Conservation (phyloP, 2,888 invertebrate genomes). For the Exephanes ischioxanthus region DNA sequence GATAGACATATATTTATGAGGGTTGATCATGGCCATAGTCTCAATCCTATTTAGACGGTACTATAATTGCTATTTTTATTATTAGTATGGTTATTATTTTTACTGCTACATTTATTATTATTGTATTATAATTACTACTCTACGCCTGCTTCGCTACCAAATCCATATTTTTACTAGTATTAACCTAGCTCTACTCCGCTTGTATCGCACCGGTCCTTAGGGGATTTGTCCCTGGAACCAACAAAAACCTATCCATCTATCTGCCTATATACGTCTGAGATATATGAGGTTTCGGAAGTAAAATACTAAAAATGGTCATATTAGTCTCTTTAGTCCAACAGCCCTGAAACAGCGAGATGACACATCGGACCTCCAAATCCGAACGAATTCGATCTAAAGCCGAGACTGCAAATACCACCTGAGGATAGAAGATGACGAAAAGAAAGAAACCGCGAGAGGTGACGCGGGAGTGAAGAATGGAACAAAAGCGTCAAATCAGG, state of each 20-base stretch:
- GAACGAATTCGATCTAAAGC: not conserved
- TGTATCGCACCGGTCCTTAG: no score
- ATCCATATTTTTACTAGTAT: no score
- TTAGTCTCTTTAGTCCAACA: not conserved
- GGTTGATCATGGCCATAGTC: no score
- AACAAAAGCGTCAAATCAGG: not conserved
- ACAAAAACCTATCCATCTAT: no score
- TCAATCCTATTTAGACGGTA: no score
- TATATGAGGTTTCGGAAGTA: not conserved
- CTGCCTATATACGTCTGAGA: not conserved
- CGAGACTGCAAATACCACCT: not conserved
- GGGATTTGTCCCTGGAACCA: no score
- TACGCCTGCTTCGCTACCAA: no score
- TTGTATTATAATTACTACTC: no score
- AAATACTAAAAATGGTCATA: not conserved
- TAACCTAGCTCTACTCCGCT: no score
- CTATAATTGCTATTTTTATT: no score
- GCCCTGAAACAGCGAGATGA: not conserved
- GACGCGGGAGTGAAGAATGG: conserved; percentile 37
- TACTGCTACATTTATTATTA: no score
- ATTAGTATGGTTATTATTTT: no score
- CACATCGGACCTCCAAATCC: conserved; percentile 1
- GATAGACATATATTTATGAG: not conserved
- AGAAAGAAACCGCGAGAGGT: conserved; percentile 37
- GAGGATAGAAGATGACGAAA: not conserved